Conservation (phyloP, 2,797 vertebrate genomes). For the Lateolabrax maculatus region DNA sequence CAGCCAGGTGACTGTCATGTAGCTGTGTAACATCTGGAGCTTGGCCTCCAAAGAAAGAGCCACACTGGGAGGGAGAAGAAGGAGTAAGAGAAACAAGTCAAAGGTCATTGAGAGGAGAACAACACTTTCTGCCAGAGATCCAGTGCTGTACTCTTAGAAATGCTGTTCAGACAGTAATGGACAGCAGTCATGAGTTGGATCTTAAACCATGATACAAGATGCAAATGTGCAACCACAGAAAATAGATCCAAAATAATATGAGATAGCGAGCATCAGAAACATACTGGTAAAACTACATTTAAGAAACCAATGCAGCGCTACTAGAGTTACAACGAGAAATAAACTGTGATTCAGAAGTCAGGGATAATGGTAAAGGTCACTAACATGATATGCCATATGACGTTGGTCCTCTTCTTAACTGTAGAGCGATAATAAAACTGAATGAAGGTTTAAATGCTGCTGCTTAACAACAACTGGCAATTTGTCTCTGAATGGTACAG, state of each 20-base stretch:
- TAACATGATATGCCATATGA: not conserved
- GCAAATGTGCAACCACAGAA: not conserved
- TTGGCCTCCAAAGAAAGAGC: conserved; percentile 95
- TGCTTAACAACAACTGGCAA: not conserved
- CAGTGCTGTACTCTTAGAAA: not conserved
- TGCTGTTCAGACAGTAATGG: not conserved
- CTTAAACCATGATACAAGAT: not conserved
- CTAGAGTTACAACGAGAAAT: not conserved
- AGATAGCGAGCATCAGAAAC: not conserved
- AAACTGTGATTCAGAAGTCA: not conserved
- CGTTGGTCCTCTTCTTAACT: not conserved
- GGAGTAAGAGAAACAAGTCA: not conserved
- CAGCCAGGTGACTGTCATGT: conserved; percentile 94
- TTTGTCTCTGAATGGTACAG: not conserved
- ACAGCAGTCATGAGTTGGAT: not conserved
- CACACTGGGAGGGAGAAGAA: conserved; percentile 82
- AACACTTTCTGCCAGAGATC: not conserved
- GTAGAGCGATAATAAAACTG: not conserved
- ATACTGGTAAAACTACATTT: not conserved
- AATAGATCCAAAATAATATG: not conserved
- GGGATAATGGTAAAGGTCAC: not conserved
- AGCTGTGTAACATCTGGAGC: conserved; percentile 94
- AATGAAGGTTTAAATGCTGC: not conserved
- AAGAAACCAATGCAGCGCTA: not conserved
- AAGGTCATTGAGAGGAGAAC: not conserved